A percentile compares a stretch with the other conserved stretches of the same genome.
phyloP scores from a whole-genome alignment of 2,113 vertebrate genomes.

The Bos javanicus region DNA sequence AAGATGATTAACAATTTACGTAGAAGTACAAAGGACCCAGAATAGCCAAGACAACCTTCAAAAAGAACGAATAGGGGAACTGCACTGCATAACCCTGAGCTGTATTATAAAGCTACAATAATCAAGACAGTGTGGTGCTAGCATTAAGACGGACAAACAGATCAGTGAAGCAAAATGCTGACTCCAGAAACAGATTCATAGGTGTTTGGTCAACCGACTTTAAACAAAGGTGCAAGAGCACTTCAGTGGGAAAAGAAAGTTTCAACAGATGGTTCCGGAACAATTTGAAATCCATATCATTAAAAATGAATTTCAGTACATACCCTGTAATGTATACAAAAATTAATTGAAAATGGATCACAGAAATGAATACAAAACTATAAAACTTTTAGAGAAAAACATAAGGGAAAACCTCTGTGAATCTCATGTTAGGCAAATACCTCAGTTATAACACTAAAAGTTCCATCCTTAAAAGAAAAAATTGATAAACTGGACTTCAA shows the following conservation, averaged over 20 bases:
- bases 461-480: background rate
- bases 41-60: background rate
- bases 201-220: background rate
- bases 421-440: background rate
- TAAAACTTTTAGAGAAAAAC: background rate
- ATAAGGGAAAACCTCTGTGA: background rate
- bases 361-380: background rate
- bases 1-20: background rate
- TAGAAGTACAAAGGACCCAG: background rate
- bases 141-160: background rate
- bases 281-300: background rate
- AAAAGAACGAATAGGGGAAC: background rate
- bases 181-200: background rate
- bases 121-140: background rate
- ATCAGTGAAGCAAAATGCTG: background rate
- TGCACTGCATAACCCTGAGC: background rate
- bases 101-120: background rate
- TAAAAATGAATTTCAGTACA: background rate
- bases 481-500: background rate
- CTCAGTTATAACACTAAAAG: background rate
- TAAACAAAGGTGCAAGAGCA: background rate
- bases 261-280: background rate
- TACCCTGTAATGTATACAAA: background rate
- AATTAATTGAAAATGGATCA: background rate
- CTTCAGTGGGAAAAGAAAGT: background rate